Conservation (phyloP, 2,113 vertebrate genomes). For the Dicerorhinus sumatrensis region DNA sequence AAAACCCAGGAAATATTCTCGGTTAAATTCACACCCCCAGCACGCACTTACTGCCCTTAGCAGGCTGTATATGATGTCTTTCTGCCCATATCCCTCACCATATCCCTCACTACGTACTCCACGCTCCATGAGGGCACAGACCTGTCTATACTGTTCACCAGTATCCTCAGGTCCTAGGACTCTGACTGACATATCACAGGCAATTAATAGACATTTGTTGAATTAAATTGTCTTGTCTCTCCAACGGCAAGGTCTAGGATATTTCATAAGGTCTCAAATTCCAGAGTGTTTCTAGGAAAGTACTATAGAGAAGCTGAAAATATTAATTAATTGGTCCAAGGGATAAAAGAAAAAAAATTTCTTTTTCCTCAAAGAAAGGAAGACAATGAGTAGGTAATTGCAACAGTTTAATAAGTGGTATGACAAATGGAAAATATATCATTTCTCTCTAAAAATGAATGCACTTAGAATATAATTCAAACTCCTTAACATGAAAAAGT, state of each 20-base stretch:
- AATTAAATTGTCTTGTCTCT: not conserved
- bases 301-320: not conserved
- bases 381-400: not conserved
- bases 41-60: not conserved
- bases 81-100: too few relatives aligned
- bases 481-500: not conserved
- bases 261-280: not conserved
- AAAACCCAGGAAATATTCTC: not conserved
- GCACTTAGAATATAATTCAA: not conserved
- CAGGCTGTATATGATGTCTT: not conserved
- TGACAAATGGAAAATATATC: not conserved
- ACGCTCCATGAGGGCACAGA: not conserved
- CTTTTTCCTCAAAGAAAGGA: constrained; percentile 7
- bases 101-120: not conserved
- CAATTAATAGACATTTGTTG: not conserved
- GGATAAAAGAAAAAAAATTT: not conserved
- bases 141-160: not conserved
- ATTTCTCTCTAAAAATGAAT: not conserved
- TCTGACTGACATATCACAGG: not conserved
- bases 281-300: not conserved
- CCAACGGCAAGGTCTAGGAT: not conserved
- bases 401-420: not conserved
- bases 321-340: not conserved
- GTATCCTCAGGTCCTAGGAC: not conserved
- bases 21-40: not conserved